A percentile compares a stretch with the other conserved stretches of the same genome.
phyloP scores from a whole-genome alignment of 2,113 vertebrate species.

The Tachycineta bicolor region DNA sequence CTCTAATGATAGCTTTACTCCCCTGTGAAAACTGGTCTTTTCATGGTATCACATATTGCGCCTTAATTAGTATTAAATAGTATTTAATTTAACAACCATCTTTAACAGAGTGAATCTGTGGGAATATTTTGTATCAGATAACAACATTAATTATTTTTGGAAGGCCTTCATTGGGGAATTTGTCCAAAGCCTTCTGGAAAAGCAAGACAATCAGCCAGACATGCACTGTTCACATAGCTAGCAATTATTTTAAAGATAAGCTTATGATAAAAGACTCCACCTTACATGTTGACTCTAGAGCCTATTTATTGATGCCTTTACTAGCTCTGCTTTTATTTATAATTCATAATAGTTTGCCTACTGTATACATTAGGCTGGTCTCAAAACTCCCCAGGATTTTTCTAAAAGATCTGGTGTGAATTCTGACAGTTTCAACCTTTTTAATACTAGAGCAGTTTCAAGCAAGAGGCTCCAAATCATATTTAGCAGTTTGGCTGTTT shows the following conservation, averaged over 20 bases:
- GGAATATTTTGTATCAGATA: not conserved
- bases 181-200: not conserved
- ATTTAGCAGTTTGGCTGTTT: not conserved
- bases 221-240: not conserved
- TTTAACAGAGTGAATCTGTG: not conserved
- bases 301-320: not conserved
- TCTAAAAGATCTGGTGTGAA: not conserved
- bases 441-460: not conserved
- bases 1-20: not conserved
- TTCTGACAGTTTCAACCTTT: not conserved
- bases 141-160: not conserved
- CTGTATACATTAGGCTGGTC: not conserved
- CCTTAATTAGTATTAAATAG: not conserved
- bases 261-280: not conserved
- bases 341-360: not conserved
- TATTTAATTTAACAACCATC: not conserved
- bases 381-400: not conserved
- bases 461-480: not conserved
- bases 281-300: not conserved
- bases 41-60: not conserved
- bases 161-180: not conserved
- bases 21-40: not conserved
- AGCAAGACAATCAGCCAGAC: not conserved
- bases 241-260: not conserved
- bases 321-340: not conserved